Base-by-base conservation (phyloP, 1,140 invertebrate genomes). In the Calephelis virginiensis region DNA sequence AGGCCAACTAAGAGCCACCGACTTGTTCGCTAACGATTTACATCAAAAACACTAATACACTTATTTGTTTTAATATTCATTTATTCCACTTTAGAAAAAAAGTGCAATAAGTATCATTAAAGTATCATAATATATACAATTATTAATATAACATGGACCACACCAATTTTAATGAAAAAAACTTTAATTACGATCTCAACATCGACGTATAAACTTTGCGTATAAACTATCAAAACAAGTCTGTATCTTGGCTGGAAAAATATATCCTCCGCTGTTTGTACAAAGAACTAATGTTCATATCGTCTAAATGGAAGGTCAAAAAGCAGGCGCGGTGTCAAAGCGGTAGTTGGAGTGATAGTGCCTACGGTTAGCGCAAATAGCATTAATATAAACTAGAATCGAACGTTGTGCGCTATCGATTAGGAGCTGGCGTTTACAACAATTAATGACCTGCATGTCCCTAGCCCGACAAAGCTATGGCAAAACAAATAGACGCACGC, bases 371-470 rank as follows among this genome's bases (percentile, higher is more conserved):
- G 81, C 76, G 77, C 86, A 89, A 89, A 90, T 89, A 89, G 84
- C 88, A 89, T 89, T 90, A 89, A 90, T 88, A 90, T 88, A 90
- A 89, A 90, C 83, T 85, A 82, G 85, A 90, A 89, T 89, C 85
- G 88, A 88, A 88, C 86, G 83, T 81, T 78, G 82, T 80, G 76
- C 85, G 77, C 85, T 89, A 90, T 90, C 86, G 88, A 90, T 90
- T 90, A 90, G 88, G 78, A 89, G 78, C 78, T 72, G 78, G 84
- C 85, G 88, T 85, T 89, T 86, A 88, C 86, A 86, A 90, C 88
- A 90, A 90, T 90, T 90, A 90, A 90, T 90, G 88, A 89, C 88
- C 85, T 90, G 86, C 84, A 89, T 89, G 88, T 89, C 86, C 82
- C 83, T 83, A 79, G 82, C 80, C 81, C 85, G 84, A 89, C 88